Evolutionary conservation across 92 coral and sea anemone genomes (phyloP).

Genomic region (Phenganax subtilis): DNA sequence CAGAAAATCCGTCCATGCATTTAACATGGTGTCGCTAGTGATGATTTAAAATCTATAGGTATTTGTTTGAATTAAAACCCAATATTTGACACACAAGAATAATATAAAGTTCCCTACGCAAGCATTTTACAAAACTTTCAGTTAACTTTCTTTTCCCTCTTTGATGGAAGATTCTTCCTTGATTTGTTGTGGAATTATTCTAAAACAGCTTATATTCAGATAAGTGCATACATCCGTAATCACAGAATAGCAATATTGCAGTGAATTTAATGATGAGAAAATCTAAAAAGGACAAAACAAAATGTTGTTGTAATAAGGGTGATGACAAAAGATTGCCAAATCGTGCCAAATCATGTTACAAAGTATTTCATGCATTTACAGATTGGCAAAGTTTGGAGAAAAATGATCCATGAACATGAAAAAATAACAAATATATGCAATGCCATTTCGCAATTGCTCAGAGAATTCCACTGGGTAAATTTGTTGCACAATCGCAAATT

Average conservation of each 20-base stretch:
- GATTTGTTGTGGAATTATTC: conserved; percentile 17
- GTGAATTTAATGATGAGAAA: conserved; percentile 23
- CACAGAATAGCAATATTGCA: conserved; percentile 31
- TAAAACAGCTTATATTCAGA: conserved; percentile 47
- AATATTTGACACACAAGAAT: neutral
- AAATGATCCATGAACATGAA: too few species aligned
- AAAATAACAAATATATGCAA: too few species aligned
- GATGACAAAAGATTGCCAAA: neutral
- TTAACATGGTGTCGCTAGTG: conserved; percentile 6
- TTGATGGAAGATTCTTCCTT: conserved; percentile 27
- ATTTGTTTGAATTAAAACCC: conserved; percentile 13
- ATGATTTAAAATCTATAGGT: neutral
- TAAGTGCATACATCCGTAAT: conserved; percentile 30
- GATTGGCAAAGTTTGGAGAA: too few species aligned
- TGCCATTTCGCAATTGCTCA: too few species aligned
- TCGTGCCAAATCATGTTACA: neutral
- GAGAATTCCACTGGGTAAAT: too few species aligned
- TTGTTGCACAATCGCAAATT: too few species aligned
- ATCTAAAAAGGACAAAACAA: conserved; percentile 33
- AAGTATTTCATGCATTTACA: too few species aligned
- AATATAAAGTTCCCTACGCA: conserved; percentile 1
- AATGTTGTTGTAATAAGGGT: too few species aligned
- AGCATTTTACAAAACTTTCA: neutral
- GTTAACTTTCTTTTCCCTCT: conserved; percentile 22
- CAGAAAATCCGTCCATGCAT: too few species aligned